Evolutionary conservation across 2,888 invertebrate species (phyloP), one percentile per base, ranked within the genome.

Genomic region (Caenorhabditis macrosperma): DNA sequence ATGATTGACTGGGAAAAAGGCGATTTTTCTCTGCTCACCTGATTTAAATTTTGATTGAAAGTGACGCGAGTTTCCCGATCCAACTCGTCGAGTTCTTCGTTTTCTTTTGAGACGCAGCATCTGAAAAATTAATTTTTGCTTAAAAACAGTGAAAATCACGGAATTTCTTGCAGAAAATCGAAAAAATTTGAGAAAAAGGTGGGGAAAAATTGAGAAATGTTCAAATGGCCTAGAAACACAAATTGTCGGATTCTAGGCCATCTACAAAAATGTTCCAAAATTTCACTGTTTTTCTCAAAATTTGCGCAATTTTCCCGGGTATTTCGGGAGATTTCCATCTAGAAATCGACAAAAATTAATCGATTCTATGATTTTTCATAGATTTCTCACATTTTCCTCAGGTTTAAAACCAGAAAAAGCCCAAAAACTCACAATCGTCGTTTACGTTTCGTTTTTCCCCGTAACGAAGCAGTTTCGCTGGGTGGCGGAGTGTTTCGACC

Each of bases 401-500:
- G 4, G 2, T 17, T 10, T 10, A 9, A 15, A 38, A 12, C 15
- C 12, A 38, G 15, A 38, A 38, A 10, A 6, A n/a, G n/a, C 10
- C 28, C 60, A 41, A 61, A 26, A 38, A 64, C 72, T 59, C 64
- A 74, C 75, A 78, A 28, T 68, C 68, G 41, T 22, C 79, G 55
- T 71, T 80, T 77, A 41, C 81, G 74, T 33, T 76, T 78, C 28
- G 68, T 17, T 46, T 75, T 71, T n/a, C 71, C 76, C 9, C 75
- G 57, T 28, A 82, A 48, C 15, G 81, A 78, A 15, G 74, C 67
- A 2, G 82, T 69, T 33, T 82, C 81, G 20, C 83, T 83, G 20
- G 85, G 79, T n/a, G 87, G 85, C 2, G 89, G 89, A 20, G 89
- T 88, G 24, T 78, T 79, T 33, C 84, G 57, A 17, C 87, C 87